Conservation (phyloP, 1,140 invertebrate genomes). For the Campodea augens region DNA sequence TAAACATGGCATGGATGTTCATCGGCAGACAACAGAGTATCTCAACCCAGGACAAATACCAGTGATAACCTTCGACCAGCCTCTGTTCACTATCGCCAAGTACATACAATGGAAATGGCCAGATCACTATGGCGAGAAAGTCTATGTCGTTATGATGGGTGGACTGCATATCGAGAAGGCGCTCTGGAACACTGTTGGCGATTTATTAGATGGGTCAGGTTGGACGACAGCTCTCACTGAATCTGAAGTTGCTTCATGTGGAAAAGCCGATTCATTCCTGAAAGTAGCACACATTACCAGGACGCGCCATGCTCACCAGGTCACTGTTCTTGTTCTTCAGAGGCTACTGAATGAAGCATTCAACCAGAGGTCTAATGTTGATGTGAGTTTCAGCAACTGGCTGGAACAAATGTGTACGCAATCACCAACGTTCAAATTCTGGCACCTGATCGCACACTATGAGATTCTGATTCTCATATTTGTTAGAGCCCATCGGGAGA, state of each 20-base stretch:
- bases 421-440: conserved; percentile 8
- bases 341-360: conserved; percentile 8
- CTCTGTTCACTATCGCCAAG: conserved; percentile 16
- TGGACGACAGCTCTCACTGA: conserved; percentile 13
- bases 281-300: conserved; percentile 8
- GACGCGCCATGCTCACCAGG: conserved; percentile 12
- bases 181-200: conserved; percentile 13
- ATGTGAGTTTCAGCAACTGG: too few species aligned
- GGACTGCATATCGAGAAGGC: conserved; percentile 16
- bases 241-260: conserved; percentile 9
- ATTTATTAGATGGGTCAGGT: conserved; percentile 12
- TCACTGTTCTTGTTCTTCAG: conserved; percentile 5
- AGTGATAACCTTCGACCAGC: too few species aligned
- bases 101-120: conserved; percentile 16
- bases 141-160: conserved; percentile 16
- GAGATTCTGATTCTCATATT: conserved; percentile 7
- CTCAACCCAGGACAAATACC: too few species aligned
- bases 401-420: too few species aligned
- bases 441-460: conserved; percentile 5
- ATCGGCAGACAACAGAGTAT: too few species aligned
- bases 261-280: conserved; percentile 11
- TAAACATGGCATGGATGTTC: too few species aligned
- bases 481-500: conserved; percentile 7
- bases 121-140: conserved; percentile 14
- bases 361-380: too few species aligned